Evolutionary conservation across 2,113 vertebrate species (phyloP).

Genomic region (Eudyptes chrysolophus): DNA sequence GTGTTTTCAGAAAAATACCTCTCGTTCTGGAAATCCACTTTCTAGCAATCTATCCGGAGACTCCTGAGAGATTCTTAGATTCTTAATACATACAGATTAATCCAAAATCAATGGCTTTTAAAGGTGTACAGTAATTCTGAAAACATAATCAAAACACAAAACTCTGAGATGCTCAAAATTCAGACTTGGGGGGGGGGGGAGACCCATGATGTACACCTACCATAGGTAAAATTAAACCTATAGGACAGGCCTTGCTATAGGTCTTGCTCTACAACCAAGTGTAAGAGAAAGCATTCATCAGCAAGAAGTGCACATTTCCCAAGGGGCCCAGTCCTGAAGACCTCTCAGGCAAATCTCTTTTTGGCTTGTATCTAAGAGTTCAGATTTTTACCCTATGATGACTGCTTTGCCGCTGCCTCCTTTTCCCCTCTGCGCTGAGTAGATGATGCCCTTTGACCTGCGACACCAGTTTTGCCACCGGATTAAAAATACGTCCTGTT

Average conservation of each 20-base stretch:
- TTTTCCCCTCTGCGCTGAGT: not conserved
- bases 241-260: not conserved
- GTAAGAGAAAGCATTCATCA: not conserved
- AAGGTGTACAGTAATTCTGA: not conserved
- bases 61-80: not conserved
- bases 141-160: not conserved
- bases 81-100: not conserved
- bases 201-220: rapidly evolving
- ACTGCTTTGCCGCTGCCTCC: not conserved
- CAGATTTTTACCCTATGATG: not conserved
- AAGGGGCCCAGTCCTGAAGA: not conserved
- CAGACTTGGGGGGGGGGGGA: not conserved
- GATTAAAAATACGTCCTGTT: not conserved
- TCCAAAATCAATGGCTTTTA: not conserved
- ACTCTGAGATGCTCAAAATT: not conserved
- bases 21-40: not conserved
- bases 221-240: not conserved
- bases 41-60: not conserved
- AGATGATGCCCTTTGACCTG: not conserved
- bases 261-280: not conserved
- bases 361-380: not conserved
- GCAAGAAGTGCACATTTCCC: not conserved
- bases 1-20: not conserved
- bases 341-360: not conserved
- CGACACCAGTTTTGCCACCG: not conserved